Base-by-base conservation (phyloP, 2,113 vertebrate genomes). In the Microtus ochrogaster region DNA sequence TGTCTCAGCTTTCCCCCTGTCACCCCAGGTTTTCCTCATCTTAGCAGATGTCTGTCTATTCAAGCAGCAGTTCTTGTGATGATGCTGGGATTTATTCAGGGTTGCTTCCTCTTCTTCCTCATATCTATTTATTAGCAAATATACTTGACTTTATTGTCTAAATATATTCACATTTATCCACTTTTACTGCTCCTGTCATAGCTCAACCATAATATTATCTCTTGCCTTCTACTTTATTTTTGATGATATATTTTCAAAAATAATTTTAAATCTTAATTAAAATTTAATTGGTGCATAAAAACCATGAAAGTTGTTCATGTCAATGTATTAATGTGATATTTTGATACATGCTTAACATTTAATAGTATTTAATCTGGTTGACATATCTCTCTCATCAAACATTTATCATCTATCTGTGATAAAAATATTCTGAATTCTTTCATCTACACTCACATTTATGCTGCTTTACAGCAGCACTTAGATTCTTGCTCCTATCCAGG, bases 21-120 rank as follows among this genome's bases (percentile, higher is more conserved):
- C 0, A 13, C 4, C 5, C 47, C 1, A 2, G 28, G 3, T 14
- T 30, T 7, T 92, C 5, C 2, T 63, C 36, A 76, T 5, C 58
- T 65, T 39, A 73, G 4, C 14, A 58, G 36, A 36, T 47, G 47
- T 7, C 3, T 3, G 9, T 72, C 8, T 14, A 39, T 72, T 17
- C 1, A 11, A 24, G 7, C 19, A n/a, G 14, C 41, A 39, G 10
- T 19, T 70, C 61, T 94, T 47, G 9, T 72, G 9, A 7, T 13
- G 41, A 61, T n/a, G 7, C 8, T 44, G 9, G 49, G 24, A 41
- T 39, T 17, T 19, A 17, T 39, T 89, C 55, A 81, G 33, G 33
- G 17, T 11, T 65, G 19, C 5, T 61, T 55, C 24, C 5, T 74
- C 58, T n/a, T 39, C 5, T 5, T 4, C 0, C 10, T 68, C 3